Conservation (phyloP, 2,113 vertebrate species). For the Tinamus guttatus region DNA sequence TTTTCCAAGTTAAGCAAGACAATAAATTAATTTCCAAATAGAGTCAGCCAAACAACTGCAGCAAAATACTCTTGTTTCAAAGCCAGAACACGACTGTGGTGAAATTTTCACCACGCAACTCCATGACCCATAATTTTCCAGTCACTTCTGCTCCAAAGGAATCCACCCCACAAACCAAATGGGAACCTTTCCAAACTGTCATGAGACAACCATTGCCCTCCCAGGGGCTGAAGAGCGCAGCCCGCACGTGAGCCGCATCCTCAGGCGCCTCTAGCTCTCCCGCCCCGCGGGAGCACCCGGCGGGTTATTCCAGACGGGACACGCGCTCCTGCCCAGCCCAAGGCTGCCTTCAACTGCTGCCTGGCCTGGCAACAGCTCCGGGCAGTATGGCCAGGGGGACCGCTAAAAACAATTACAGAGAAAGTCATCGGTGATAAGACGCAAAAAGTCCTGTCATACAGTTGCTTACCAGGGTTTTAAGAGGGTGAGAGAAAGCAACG, state of each 20-base stretch:
- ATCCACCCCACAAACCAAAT: not conserved
- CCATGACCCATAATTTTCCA: not conserved
- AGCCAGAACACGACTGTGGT: conserved; percentile 10
- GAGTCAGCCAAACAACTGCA: conserved; percentile 37
- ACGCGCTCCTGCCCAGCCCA: not conserved
- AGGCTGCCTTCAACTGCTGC: not conserved
- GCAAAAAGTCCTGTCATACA: not conserved
- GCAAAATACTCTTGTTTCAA: conserved; percentile 42
- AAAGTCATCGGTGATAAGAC: not conserved
- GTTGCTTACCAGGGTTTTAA: not conserved
- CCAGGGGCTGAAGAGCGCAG: not conserved
- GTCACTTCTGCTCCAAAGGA: conserved; percentile 9
- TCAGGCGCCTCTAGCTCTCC: fast-evolving
- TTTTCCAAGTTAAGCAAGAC: conserved; percentile 56
- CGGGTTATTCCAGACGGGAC: not conserved
- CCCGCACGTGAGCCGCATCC: not conserved
- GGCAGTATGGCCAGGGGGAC: not conserved
- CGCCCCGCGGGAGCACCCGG: fast-evolving
- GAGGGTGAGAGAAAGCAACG: fast-evolving
- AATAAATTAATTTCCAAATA: conserved; percentile 52
- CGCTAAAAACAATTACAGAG: not conserved
- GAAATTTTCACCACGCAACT: not conserved
- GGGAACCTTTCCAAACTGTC: not conserved
- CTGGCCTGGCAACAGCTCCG: not conserved
- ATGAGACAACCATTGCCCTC: fast-evolving